phyloP scores from a whole-genome alignment of 2,797 vertebrate species.

The Allobates femoralis region DNA sequence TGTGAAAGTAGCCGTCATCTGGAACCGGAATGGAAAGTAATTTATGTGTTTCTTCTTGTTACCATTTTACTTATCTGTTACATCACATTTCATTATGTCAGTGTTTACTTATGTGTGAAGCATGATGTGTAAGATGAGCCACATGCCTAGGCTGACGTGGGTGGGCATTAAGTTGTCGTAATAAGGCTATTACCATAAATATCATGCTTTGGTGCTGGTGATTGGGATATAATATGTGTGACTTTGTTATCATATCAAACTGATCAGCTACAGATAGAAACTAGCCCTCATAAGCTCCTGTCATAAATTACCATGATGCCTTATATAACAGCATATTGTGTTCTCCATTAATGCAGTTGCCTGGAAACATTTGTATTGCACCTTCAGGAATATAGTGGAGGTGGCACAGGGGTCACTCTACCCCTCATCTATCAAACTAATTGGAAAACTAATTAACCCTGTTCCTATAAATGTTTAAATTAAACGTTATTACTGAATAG shows the following conservation, averaged over 20 bases:
- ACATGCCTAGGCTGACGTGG: background rate
- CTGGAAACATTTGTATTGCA: background rate
- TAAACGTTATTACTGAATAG: background rate
- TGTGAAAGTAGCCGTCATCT: too few species aligned
- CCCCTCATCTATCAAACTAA: background rate
- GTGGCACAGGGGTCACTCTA: background rate
- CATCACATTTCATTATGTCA: too few species aligned
- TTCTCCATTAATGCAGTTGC: background rate
- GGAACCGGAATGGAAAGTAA: too few species aligned
- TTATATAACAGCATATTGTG: background rate
- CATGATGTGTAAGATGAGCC: background rate
- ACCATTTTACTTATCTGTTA: too few species aligned
- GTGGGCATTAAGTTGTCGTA: background rate
- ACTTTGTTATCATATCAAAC: background rate
- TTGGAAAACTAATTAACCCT: slow-evolving; percentile 23
- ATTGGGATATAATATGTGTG: background rate
- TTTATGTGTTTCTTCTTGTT: too few species aligned
- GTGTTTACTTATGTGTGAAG: background rate
- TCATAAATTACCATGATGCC: background rate
- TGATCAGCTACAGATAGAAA: background rate
- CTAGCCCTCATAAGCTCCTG: background rate
- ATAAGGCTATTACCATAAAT: background rate
- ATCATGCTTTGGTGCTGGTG: background rate
- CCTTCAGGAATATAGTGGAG: background rate
- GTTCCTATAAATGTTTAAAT: background rate